phyloP scores from a whole-genome alignment of 2,888 invertebrate genomes.

The Crioceris asparagi region DNA sequence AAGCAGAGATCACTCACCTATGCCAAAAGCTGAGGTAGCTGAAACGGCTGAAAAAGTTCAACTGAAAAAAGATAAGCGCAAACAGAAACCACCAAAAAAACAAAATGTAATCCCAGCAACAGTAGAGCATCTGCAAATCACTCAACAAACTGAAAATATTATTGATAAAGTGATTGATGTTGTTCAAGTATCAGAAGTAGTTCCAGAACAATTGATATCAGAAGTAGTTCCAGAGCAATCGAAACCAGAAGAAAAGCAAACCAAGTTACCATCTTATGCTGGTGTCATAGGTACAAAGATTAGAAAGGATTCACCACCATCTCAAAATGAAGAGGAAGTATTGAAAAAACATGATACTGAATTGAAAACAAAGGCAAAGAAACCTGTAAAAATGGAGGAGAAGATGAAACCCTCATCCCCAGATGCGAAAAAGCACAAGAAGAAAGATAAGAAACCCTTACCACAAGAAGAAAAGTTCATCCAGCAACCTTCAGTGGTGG shows the following conservation, averaged over 20 bases:
- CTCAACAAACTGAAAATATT: neutral
- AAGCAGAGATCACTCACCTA: constrained; percentile 8
- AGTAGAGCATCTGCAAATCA: neutral
- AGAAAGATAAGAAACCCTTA: neutral
- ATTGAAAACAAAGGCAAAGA: neutral
- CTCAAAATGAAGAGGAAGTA: too few relatives aligned
- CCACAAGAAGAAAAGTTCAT: neutral
- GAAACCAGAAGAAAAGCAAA: neutral
- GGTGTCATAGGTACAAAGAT: neutral
- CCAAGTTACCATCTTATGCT: neutral
- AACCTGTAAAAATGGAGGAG: neutral
- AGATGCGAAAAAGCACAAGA: neutral
- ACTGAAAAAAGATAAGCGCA: neutral
- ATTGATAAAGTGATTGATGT: too few relatives aligned
- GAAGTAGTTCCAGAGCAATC: neutral
- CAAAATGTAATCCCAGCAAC: neutral
- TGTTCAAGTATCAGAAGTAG: too few relatives aligned
- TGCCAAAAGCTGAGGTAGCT: neutral
- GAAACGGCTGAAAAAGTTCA: neutral
- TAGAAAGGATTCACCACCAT: neutral
- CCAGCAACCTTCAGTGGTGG: neutral
- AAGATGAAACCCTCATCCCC: neutral
- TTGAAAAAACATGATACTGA: too few relatives aligned
- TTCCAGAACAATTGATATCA: too few relatives aligned
- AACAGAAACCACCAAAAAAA: neutral